Conservation (phyloP, 2,113 vertebrate species). For the Lagenorhynchus albirostris region DNA sequence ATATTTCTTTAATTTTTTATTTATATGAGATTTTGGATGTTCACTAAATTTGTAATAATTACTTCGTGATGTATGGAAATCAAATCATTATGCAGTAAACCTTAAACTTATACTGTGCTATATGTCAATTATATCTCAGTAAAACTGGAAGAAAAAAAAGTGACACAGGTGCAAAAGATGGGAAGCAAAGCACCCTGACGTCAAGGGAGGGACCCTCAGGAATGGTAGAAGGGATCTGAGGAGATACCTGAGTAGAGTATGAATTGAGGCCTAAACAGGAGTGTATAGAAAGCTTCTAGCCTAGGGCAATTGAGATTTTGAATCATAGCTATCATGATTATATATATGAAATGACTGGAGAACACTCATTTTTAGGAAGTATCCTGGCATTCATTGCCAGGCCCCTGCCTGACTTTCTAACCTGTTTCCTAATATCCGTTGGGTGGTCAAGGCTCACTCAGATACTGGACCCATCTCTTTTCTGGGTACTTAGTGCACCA, state of each 20-base stretch:
- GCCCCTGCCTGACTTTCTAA: not conserved
- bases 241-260: not conserved
- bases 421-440: not conserved
- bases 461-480: not conserved
- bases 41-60: too few relatives aligned
- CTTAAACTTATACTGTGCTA: too few relatives aligned
- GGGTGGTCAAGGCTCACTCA: too few relatives aligned
- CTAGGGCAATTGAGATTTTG: not conserved
- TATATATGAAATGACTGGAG: not conserved
- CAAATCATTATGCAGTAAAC: too few relatives aligned
- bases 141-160: too few relatives aligned
- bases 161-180: not conserved
- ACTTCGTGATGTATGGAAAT: too few relatives aligned
- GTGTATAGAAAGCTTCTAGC: too few relatives aligned
- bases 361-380: not conserved
- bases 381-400: not conserved
- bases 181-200: not conserved
- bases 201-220: not conserved
- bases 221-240: not conserved
- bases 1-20: too few relatives aligned
- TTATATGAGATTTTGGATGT: too few relatives aligned
- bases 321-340: not conserved
- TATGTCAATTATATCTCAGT: too few relatives aligned
- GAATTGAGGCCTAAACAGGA: not conserved
- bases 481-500: not conserved